Evolutionary conservation across 2,888 invertebrate species (phyloP).

Genomic region (Folsomia candida): DNA sequence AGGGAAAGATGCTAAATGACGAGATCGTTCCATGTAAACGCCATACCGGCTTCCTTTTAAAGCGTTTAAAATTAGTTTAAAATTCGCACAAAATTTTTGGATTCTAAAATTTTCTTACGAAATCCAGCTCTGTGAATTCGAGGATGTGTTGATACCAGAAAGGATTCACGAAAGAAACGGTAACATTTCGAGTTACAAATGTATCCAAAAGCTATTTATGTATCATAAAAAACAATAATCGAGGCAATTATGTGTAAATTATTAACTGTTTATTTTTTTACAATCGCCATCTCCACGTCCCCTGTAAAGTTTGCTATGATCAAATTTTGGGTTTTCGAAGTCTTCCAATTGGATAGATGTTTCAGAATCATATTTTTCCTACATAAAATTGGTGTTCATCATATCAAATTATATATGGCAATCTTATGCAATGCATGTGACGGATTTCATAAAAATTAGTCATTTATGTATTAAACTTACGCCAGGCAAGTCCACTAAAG

Average conservation of each 20-base stretch:
- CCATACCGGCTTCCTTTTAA: constrained; percentile 34
- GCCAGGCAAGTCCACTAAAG: constrained; percentile 21
- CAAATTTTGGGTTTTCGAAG: constrained; percentile 2
- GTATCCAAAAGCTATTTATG: constrained; percentile 22
- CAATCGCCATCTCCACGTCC: neutral
- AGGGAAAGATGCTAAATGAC: constrained; percentile 37
- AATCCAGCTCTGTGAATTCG: constrained; percentile 33
- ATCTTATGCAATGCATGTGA: neutral
- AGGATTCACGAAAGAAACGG: constrained; percentile 22
- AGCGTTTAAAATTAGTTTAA: too few relatives aligned
- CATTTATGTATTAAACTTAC: constrained; percentile 9
- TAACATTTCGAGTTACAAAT: constrained; percentile 18
- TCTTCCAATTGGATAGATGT: neutral
- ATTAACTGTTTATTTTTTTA: neutral
- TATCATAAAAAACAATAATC: constrained; percentile 2
- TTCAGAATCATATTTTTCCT: neutral
- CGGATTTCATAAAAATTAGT: neutral
- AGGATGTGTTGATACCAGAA: constrained; percentile 26
- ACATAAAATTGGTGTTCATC: neutral
- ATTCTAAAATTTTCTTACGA: too few relatives aligned
- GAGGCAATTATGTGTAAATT: too few relatives aligned
- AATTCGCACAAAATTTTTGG: too few relatives aligned
- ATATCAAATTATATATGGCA: neutral
- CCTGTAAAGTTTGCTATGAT: neutral
- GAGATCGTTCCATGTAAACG: constrained; percentile 31